Conservation (phyloP, 2,888 invertebrate species). For the Electrophaes corylata region DNA sequence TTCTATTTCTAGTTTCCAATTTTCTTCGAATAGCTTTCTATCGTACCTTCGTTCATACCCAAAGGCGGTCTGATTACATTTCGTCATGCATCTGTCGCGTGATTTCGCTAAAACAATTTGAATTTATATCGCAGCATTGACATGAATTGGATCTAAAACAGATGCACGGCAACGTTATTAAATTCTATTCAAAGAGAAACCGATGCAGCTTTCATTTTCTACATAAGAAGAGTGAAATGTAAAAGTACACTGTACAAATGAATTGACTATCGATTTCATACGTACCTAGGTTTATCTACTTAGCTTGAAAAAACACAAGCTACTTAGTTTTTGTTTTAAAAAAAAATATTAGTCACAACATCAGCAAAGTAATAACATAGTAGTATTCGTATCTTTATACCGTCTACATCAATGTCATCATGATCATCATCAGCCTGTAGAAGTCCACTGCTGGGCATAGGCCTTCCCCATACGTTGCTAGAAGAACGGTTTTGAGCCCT, state of each 20-base stretch:
- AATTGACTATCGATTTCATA: conserved; percentile 7
- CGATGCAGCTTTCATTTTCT: conserved; percentile 23
- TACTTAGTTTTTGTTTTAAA: no score
- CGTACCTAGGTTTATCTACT: neutral
- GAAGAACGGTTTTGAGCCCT: no score
- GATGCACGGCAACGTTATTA: conserved; percentile 32
- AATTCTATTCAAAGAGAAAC: conserved; percentile 21
- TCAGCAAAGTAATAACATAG: no score
- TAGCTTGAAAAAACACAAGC: no score
- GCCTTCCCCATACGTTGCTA: no score
- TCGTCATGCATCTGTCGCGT: conserved; percentile 39
- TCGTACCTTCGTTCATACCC: conserved; percentile 21
- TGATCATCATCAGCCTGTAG: no score
- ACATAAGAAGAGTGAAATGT: conserved; percentile 19
- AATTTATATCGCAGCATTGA: conserved; percentile 29
- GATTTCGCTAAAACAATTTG: conserved; percentile 35
- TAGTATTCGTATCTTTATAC: no score
- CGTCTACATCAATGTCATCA: no score
- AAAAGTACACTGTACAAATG: neutral
- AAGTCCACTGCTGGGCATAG: no score
- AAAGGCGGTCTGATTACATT: conserved; percentile 35
- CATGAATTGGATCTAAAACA: conserved; percentile 33
- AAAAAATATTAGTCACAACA: no score
- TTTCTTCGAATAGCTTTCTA: conserved; percentile 30
- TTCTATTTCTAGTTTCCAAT: conserved; percentile 31